These are phyloP conservation scores for Drosophila sp. DNA, from an alignment of 1,140 invertebrate species.

Conservation along the genomic window DNA sequence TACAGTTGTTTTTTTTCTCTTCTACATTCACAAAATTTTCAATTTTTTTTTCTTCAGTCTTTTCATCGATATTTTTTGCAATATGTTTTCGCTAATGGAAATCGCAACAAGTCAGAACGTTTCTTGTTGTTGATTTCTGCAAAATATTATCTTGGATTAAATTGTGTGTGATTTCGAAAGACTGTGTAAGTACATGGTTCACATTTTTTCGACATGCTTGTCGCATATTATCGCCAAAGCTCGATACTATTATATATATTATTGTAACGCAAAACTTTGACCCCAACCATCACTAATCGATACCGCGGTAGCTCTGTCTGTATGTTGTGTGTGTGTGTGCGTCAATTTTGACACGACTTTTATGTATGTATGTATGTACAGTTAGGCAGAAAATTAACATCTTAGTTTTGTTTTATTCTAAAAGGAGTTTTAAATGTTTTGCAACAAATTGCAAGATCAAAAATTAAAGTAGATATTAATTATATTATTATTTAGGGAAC, in stretches of 20 bases:
- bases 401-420: too few species aligned
- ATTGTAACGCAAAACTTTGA: constrained; percentile 4
- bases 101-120: background rate
- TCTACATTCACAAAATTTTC: background rate
- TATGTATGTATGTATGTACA: constrained; percentile 7
- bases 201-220: too few species aligned
- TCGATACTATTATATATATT: too few species aligned
- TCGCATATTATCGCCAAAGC: too few species aligned
- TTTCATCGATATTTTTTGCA: background rate
- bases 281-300: constrained; percentile 20
- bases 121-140: background rate
- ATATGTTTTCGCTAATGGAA: background rate
- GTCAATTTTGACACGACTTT: background rate
- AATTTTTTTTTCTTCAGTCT: background rate
- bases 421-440: too few species aligned
- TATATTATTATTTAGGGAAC: too few species aligned
- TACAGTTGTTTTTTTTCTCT: background rate
- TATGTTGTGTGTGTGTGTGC: constrained; percentile 1
- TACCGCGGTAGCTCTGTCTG: background rate
- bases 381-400: too few species aligned
- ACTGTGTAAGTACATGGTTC: background rate
- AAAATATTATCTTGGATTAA: background rate
- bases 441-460: too few species aligned
- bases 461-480: too few species aligned
- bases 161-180: background rate